Conservation (phyloP, 2,888 invertebrate species). For the Eupithecia tripunctaria region DNA sequence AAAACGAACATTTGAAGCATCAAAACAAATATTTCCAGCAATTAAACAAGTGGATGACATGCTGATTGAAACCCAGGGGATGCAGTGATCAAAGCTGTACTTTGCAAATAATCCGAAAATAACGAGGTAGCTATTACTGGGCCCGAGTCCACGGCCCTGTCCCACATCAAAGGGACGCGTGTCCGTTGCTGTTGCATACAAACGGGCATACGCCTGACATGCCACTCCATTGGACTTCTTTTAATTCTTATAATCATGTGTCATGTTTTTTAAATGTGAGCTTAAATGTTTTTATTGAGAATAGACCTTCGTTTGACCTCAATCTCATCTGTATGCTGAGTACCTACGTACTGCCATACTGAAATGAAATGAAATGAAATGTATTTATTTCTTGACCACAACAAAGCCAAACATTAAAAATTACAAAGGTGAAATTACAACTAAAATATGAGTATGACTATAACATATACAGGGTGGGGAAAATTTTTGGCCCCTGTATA, state of each 20-base stretch:
- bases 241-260: neutral
- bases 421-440: too few relatives aligned
- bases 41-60: slow-evolving; percentile 60
- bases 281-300: neutral
- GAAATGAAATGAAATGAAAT: too few relatives aligned
- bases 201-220: neutral
- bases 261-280: neutral
- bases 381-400: too few relatives aligned
- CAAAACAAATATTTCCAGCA: slow-evolving; percentile 49
- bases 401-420: too few relatives aligned
- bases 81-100: slow-evolving; percentile 39
- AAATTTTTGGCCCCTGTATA: too few relatives aligned
- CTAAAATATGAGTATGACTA: too few relatives aligned
- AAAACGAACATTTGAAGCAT: slow-evolving; percentile 54
- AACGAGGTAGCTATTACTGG: slow-evolving; percentile 81
- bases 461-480: too few relatives aligned
- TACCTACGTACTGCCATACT: too few relatives aligned
- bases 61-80: slow-evolving; percentile 32
- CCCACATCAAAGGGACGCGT: slow-evolving; percentile 72
- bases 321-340: neutral
- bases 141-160: slow-evolving; percentile 72
- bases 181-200: slow-evolving; percentile 54
- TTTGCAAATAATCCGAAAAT: slow-evolving; percentile 83
- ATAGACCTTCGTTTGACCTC: neutral
- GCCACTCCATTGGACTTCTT: neutral